phyloP scores from a whole-genome alignment of 2,797 vertebrate genomes.

The Syngnathus acus region DNA sequence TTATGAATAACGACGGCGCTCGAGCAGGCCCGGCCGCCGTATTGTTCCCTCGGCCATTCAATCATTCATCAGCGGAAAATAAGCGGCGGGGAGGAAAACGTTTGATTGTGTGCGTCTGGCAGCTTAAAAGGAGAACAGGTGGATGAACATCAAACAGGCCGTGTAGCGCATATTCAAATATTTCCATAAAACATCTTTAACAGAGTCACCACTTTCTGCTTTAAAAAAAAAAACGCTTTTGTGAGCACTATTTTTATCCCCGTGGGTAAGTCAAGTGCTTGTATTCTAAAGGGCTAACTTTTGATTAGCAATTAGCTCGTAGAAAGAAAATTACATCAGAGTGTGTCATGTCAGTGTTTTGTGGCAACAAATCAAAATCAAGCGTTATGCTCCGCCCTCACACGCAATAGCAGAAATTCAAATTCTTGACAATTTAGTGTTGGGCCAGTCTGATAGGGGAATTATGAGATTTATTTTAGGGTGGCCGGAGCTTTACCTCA shows the following conservation, averaged over 20 bases:
- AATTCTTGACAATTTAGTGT: background rate
- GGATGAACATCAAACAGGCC: background rate
- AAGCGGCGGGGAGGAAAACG: background rate
- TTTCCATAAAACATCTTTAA: background rate
- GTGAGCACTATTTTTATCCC: background rate
- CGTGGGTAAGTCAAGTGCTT: background rate
- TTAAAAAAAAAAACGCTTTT: background rate
- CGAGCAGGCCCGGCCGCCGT: background rate
- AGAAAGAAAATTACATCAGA: conserved; percentile 3
- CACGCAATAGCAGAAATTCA: background rate
- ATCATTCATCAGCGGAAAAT: conserved; percentile 6
- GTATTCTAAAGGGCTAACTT: conserved; percentile 8
- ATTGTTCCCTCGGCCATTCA: conserved; percentile 3
- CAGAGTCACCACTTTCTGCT: background rate
- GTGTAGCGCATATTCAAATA: background rate
- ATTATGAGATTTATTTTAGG: background rate
- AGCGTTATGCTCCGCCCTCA: background rate
- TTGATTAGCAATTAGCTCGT: conserved; percentile 16
- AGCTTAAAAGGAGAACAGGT: background rate
- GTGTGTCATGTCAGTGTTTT: background rate
- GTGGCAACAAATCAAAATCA: background rate
- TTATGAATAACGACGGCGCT: conserved; percentile 1
- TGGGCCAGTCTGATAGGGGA: background rate
- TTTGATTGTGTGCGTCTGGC: background rate
- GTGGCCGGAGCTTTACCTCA: background rate